Evolutionary conservation across 2,113 vertebrate genomes (phyloP), one percentile per base, ranked within the genome.

Genomic region (Halichoeres trimaculatus): DNA sequence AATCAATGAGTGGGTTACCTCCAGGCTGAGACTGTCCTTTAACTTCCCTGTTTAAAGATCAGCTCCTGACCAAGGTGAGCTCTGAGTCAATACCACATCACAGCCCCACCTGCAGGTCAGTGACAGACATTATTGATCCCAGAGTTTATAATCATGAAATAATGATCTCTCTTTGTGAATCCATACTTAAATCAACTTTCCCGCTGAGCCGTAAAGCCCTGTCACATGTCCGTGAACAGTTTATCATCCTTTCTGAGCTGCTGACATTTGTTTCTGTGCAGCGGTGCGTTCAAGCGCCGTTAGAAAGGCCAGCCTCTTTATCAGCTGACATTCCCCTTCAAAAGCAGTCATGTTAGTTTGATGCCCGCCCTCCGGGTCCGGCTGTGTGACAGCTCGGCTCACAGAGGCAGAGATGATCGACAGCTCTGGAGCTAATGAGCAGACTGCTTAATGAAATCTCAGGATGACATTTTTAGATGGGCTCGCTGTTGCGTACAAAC

Each of bases 1-100:
- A 57, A 70, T 51, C 51, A 19, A 48, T 24, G 66, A 41, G 34
- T 57, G 40, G 34, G 52, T 22, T 17, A 11, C 66, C 52, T 41
- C 14, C 0, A 30, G 34, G 34, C 40, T 48, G 10, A 11, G 45
- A 52, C 34, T 10, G 9, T 19, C 30, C 23, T 10, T 58, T 22
- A 13, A 23, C 6, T 13, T 23, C 34, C 19, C 8, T 65, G 17
- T 19, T 22, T 35, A 23, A 6, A 22, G 30, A 55, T 48, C 48
- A 24, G 22, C 40, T 22, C 34, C 11, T 12, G 13, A 30, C 30
- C 40, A 19, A 62, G 24, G 24, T 10, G 17, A 35, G 8, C 20
- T 43, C 5, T 2, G 26, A 45, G 63, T 48, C 41, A 50, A 10
- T 50, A 12, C 34, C 6, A 51, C 59, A 57, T 11, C 45, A 38